Evolutionary conservation across 2,113 vertebrate genomes (phyloP), one percentile per base, ranked within the genome.

Genomic region (Gymnarchus niloticus): DNA sequence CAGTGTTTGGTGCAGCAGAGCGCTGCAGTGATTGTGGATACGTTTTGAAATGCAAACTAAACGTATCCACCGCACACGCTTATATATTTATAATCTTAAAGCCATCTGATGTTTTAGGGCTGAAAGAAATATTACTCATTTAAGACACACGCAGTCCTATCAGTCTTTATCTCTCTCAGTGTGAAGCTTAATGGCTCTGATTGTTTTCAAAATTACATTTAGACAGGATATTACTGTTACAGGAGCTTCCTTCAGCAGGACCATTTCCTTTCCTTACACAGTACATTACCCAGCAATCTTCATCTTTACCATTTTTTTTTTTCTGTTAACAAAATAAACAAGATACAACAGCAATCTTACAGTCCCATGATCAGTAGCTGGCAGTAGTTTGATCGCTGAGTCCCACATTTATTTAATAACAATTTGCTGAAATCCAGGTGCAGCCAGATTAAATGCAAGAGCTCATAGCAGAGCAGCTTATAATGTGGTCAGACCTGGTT

Each of bases 151-250:
- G 95, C 94, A 95, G 92, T 93, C 94, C 92, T 95, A 96, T 97
- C 95, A 93, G 92, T 96, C 96, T 97, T 95, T 95, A 96, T 97
- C 95, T 96, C 95, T 95, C 96, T 95, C 96, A 96, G 94, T 93
- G 94, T 94, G 93, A 95, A 93, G 93, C 93, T 89, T 97, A 96
- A 97, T 97, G 95, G 95, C 93, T 93, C 93, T 96, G 96, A 97
- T 97, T 97, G 96, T 97, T 96, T 96, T 95, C 95, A 94, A 97
- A 98, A 98, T 98, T 97, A 95, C 95, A 97, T 98, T 97, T 96
- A 93, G 94, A 95, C 95, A 96, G 96, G 96, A 98, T 97, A 96
- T 98, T 96, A 96, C 96, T 95, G 94, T 94, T 97, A 96, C 96
- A 96, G 94, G 95, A 96, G 96, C 96, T 96, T 95, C 95, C 94